Conservation (phyloP, 2,797 vertebrate species). For the Sebastes oblongus region DNA sequence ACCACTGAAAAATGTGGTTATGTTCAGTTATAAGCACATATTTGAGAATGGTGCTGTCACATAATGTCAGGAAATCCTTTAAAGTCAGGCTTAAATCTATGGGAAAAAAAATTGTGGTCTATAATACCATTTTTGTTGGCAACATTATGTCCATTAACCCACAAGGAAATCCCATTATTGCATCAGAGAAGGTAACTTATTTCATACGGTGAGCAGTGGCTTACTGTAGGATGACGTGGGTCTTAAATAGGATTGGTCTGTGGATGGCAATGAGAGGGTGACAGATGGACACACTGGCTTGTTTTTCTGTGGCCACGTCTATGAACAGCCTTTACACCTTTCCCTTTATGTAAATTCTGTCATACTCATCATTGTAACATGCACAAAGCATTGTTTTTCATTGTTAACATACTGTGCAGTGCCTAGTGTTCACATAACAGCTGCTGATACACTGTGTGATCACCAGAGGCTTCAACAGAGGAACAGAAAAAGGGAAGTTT, state of each 20-base stretch:
- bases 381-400: not conserved
- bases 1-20: too few relatives aligned
- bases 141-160: not conserved
- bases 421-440: not conserved
- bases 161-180: not conserved
- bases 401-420: not conserved
- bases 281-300: constrained; percentile 53
- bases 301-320: not conserved
- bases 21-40: not conserved
- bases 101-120: not conserved
- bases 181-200: constrained; percentile 14
- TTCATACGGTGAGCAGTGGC: constrained; percentile 40
- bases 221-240: constrained; percentile 52
- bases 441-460: not conserved
- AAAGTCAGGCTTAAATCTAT: not conserved
- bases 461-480: not conserved
- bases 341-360: not conserved
- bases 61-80: not conserved
- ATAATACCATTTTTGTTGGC: not conserved
- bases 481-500: not conserved
- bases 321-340: not conserved
- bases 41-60: not conserved
- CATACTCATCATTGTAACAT: not conserved
- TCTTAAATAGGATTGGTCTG: constrained; percentile 68
- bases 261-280: constrained; percentile 34